A percentile compares a stretch with the other conserved stretches of the same genome.
phyloP scores from a whole-genome alignment of 1,140 invertebrate species.

The Drosophila kurseongensis region DNA sequence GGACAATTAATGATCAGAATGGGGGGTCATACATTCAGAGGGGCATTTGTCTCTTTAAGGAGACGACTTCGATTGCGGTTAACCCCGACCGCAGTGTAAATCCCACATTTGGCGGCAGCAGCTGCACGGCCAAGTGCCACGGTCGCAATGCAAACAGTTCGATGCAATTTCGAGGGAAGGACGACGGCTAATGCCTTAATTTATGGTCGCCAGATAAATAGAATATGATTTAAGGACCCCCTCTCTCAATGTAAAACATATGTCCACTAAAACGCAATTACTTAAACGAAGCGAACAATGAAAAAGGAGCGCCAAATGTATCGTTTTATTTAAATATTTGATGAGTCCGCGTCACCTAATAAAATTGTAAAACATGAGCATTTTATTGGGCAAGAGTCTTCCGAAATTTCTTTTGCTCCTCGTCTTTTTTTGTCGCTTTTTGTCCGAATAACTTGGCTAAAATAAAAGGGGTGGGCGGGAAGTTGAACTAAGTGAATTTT shows the following conservation, averaged over 20 bases:
- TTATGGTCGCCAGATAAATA: conserved; percentile 81
- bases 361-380: conserved; percentile 79
- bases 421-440: conserved; percentile 29
- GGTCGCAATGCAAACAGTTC: conserved; percentile 80
- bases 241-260: conserved; percentile 55
- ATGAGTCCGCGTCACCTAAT: conserved; percentile 69
- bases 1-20: conserved; percentile 61
- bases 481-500: conserved; percentile 73
- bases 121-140: conserved; percentile 73
- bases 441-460: conserved; percentile 16
- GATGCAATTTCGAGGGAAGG: conserved; percentile 59
- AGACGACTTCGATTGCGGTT: conserved; percentile 71
- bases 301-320: conserved; percentile 30
- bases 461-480: conserved; percentile 15
- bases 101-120: conserved; percentile 75
- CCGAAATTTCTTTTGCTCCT: conserved; percentile 29
- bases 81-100: conserved; percentile 65
- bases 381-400: conserved; percentile 56
- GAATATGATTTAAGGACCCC: conserved; percentile 67
- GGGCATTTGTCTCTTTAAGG: conserved; percentile 32
- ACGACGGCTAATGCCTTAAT: conserved; percentile 73
- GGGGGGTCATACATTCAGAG: conserved; percentile 15
- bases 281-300: conserved; percentile 68
- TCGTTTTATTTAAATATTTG: conserved; percentile 72
- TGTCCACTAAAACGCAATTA: conserved; percentile 79